Base-by-base conservation (phyloP, 1,140 invertebrate species). In the Drosophila funebris region DNA sequence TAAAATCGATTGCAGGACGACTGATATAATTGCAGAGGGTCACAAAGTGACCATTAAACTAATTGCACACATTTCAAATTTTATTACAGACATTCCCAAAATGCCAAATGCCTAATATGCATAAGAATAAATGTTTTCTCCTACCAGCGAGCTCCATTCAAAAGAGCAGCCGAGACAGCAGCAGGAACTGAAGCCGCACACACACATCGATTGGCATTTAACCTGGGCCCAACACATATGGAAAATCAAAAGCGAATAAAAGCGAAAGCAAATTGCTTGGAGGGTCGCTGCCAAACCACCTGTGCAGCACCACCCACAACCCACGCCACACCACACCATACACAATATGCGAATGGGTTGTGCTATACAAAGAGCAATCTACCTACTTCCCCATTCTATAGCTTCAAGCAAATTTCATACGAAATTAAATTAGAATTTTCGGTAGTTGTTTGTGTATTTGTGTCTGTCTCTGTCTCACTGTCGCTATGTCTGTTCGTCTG, bases 381-480 rank as follows among this genome's bases (percentile, higher is more conserved):
- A 61, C 22, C 62, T 22, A 11, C 33, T 8, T 20, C 16, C 31
- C 18, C 9, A 33, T 36, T 3, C 50, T 8, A 8, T 14, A 48
- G 20, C 57, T 24, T 36, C 68, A 54, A 66, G 75, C 70, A 79
- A 72, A 84, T 82, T 82, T 82, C 80, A 75, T 75, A 61, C 76
- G 54, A 79, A 83, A 83, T 83, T 78, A 83, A 83, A 83, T 83
- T 84, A 84, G 79, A 84, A 84, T 84, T 83, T 84, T 82, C 37
- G 75, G 54, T 39, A 63, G 79, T 64, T 58, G 75, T 69, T 68
- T 73, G 61, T 53, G 43, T 31, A 6, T 8, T 29, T 57, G 20
- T 20, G 39, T 70, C 22, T 61, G 18, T 53, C 27, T 22, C 44
- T 18, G 14, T 54, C 18, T 13, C n/a, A n/a, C 27, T 50, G 41